phyloP scores from a whole-genome alignment of 1,140 invertebrate genomes.

The Drosophila yakuba region DNA sequence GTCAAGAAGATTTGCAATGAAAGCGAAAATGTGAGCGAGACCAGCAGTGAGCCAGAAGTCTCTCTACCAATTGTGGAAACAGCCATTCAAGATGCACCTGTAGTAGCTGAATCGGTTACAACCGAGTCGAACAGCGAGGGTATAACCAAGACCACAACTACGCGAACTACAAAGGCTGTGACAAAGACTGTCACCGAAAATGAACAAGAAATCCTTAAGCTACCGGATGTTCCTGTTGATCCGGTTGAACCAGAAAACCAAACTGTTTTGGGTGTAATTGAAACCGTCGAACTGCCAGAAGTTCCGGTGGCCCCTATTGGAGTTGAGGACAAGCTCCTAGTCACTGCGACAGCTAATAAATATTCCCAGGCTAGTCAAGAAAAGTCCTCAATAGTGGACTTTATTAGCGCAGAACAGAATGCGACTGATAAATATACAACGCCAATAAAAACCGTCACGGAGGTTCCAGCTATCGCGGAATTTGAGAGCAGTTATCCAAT shows the following conservation, averaged over 20 bases:
- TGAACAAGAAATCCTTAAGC: conserved; percentile 3
- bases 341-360: not conserved
- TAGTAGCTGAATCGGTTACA: conserved; percentile 68
- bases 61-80: conserved; percentile 44
- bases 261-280: not conserved
- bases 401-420: conserved; percentile 52
- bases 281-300: not conserved
- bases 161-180: conserved; percentile 60
- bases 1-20: conserved; percentile 75
- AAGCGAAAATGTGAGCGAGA: conserved; percentile 59
- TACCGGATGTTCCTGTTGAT: conserved; percentile 11
- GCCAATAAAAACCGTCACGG: conserved; percentile 2
- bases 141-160: conserved; percentile 69
- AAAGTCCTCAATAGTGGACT: conserved; percentile 52
- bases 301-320: not conserved
- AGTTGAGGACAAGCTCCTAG: conserved; percentile 13
- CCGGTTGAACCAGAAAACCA: not conserved
- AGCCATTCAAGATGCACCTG: conserved; percentile 58
- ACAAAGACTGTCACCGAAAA: conserved; percentile 36
- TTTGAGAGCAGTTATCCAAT: not conserved
- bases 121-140: conserved; percentile 70
- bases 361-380: conserved; percentile 1
- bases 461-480: conserved; percentile 15
- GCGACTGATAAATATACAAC: conserved; percentile 6
- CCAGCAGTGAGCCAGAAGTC: conserved; percentile 46